Conservation (phyloP, 2,113 vertebrate species). For the Dryoscopus gambensis region DNA sequence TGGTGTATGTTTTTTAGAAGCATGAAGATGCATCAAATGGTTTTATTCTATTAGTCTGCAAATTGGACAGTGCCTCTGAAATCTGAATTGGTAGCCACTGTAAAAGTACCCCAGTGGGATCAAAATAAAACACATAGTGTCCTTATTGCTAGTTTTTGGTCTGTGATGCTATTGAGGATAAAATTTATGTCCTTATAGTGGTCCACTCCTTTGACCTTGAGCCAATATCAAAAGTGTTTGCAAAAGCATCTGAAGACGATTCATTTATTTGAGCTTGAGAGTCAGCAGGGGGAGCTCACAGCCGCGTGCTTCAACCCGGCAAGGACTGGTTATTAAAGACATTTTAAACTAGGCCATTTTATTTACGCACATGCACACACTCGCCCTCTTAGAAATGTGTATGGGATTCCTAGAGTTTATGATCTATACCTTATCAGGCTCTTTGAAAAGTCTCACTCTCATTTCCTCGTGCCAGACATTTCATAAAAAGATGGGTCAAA, state of each 20-base stretch:
- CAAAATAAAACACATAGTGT: not conserved
- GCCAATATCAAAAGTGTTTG: slow-evolving; percentile 23
- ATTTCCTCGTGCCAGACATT: not conserved
- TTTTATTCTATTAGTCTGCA: not conserved
- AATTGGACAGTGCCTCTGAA: not conserved
- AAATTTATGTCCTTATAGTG: not conserved
- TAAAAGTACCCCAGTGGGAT: not conserved
- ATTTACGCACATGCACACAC: not conserved
- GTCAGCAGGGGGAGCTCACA: slow-evolving; percentile 53
- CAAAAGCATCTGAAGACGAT: not conserved
- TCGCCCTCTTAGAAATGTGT: not conserved
- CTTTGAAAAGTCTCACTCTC: not conserved
- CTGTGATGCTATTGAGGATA: not conserved
- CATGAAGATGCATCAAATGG: not conserved
- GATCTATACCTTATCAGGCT: not conserved
- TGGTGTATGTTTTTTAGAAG: not conserved
- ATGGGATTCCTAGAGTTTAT: not conserved
- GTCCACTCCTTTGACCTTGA: slow-evolving; percentile 56
- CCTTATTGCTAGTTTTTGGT: not conserved
- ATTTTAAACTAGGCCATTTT: slow-evolving; percentile 44
- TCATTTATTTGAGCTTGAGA: not conserved
- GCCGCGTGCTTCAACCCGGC: not conserved
- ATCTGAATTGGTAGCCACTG: not conserved
- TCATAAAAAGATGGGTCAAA: not conserved
- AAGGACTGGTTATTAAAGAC: not conserved